Conservation (phyloP, 2,113 vertebrate genomes). For the Stegostoma tigrinum region DNA sequence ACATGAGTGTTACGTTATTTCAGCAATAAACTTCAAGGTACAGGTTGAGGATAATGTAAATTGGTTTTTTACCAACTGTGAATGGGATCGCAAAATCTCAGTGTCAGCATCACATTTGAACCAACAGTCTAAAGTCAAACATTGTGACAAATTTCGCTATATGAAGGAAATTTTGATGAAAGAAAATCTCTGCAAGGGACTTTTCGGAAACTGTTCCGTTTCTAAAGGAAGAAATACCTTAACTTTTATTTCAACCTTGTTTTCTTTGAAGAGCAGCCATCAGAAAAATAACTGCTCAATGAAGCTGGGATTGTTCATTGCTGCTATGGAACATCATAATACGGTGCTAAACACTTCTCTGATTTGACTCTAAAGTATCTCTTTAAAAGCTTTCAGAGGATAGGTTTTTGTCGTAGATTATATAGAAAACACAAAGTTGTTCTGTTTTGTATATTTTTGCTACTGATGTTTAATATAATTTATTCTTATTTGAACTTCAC, state of each 20-base stretch:
- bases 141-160: not conserved
- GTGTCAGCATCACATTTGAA: not conserved
- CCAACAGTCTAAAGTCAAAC: not conserved
- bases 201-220: not conserved
- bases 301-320: not conserved
- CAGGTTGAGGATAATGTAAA: constrained; percentile 3
- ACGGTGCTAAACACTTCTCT: not conserved
- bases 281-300: not conserved
- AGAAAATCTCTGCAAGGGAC: not conserved
- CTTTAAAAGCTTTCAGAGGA: not conserved
- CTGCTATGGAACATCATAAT: not conserved
- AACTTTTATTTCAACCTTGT: not conserved
- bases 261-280: not conserved
- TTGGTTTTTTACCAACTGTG: not conserved
- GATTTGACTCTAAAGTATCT: not conserved
- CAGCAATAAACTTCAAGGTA: constrained; percentile 7
- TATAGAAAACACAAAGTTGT: not conserved
- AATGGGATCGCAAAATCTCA: not conserved
- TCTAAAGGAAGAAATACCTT: not conserved
- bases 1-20: not conserved
- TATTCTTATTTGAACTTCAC: not conserved
- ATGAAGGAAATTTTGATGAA: not conserved
- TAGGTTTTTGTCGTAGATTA: not conserved
- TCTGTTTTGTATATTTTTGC: not conserved
- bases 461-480: not conserved